Percentiles rank a stretch among this genome's conserved stretches.
Conservation (phyloP, 2,113 vertebrate genomes). For the Actenoides hombroni region DNA sequence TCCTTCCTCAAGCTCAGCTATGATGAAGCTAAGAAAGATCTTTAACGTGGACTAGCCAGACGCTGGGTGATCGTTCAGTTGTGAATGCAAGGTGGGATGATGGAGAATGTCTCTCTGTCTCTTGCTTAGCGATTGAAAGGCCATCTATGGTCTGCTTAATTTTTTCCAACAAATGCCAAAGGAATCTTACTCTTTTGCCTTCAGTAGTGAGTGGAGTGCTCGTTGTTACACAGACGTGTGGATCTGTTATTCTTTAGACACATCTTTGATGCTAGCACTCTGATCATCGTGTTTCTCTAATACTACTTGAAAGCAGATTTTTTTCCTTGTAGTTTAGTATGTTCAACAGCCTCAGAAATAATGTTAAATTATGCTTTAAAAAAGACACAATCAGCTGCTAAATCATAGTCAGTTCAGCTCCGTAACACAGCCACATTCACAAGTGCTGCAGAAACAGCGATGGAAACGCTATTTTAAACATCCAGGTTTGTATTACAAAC, state of each 20-base stretch:
- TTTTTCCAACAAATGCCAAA: constrained; percentile 52
- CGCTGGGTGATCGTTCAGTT: accelerated
- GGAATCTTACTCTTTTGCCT: constrained; percentile 23
- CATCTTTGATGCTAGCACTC: constrained; percentile 38
- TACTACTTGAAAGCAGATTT: constrained; percentile 42
- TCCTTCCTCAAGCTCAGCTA: background rate
- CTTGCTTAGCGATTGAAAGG: background rate
- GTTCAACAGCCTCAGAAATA: constrained; percentile 38
- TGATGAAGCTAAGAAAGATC: background rate
- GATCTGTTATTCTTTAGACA: constrained; percentile 45
- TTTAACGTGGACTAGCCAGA: background rate
- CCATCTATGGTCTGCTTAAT: background rate
- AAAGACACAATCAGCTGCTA: background rate
- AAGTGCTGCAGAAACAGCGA: constrained; percentile 19
- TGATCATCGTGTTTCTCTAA: constrained; percentile 42
- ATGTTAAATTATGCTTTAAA: constrained; percentile 35
- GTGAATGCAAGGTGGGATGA: accelerated
- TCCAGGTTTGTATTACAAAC: constrained; percentile 55
- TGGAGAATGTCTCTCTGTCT: background rate
- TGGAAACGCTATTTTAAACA: constrained; percentile 35
- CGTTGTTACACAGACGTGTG: background rate
- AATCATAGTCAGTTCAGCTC: constrained; percentile 6
- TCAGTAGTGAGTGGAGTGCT: background rate
- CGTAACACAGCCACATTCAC: background rate
- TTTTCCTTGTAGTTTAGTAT: constrained; percentile 41